These are phyloP conservation scores for Ammodytes dubius DNA, from an alignment of 2,113 vertebrate species.

Conservation along the genomic window DNA sequence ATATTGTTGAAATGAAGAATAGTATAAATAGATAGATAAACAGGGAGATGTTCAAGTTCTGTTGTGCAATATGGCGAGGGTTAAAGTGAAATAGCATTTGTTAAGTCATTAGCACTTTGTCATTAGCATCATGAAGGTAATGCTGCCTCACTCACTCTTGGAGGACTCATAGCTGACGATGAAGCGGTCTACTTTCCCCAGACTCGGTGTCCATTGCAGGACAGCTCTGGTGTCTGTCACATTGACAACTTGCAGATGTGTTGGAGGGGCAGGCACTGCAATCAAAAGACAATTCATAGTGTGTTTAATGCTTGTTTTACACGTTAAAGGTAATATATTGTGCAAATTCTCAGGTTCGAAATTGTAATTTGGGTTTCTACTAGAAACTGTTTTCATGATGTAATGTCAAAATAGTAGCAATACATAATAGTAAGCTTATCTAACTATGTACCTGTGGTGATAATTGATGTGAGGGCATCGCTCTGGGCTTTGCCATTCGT, in stretches of 20 bases:
- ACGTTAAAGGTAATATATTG: neutral
- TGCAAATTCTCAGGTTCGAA: too few species aligned
- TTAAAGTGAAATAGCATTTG: neutral
- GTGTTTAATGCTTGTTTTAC: constrained; percentile 11
- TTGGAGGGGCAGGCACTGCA: constrained; percentile 89
- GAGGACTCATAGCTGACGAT: constrained; percentile 86
- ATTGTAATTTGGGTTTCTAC: too few species aligned
- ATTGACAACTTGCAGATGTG: constrained; percentile 83
- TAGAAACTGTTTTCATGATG: too few species aligned
- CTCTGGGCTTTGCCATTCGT: constrained; percentile 85
- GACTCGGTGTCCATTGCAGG: constrained; percentile 87
- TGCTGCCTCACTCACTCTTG: constrained; percentile 83
- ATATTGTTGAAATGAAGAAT: too few species aligned
- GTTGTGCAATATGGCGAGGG: too few species aligned
- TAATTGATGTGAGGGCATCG: constrained; percentile 83
- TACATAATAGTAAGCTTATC: neutral
- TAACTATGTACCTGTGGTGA: constrained; percentile 87
- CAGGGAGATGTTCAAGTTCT: too few species aligned
- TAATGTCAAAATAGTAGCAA: neutral
- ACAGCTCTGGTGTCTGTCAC: constrained; percentile 86
- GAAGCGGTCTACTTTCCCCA: constrained; percentile 88
- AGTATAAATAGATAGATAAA: too few species aligned
- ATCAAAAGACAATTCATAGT: constrained; percentile 14
- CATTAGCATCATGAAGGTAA: neutral
- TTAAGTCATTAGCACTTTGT: neutral